Evolutionary conservation across 2,113 vertebrate genomes (phyloP).

Genomic region (Rhinopomastus cyanomelas): DNA sequence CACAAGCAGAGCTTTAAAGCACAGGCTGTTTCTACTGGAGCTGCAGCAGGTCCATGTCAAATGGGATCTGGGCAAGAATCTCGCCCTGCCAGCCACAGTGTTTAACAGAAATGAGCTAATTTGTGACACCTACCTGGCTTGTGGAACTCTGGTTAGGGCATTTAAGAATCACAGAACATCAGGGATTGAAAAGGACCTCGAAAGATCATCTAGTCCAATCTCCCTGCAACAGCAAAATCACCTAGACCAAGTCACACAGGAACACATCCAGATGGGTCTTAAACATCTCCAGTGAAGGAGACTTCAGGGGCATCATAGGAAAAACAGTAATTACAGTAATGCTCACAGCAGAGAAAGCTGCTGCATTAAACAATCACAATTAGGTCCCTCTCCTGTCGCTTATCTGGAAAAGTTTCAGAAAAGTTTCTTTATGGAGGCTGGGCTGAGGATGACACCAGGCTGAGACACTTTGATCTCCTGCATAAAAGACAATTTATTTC

Average conservation of each 20-base stretch:
- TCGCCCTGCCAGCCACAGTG: neutral
- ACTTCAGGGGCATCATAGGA: neutral
- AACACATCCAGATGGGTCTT: too few species aligned
- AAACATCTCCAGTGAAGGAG: too few species aligned
- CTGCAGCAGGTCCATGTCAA: neutral
- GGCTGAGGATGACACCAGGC: neutral
- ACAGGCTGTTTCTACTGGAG: neutral
- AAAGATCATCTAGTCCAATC: too few species aligned
- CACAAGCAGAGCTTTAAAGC: neutral
- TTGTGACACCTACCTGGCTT: neutral
- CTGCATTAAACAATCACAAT: neutral
- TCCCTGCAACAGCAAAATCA: too few species aligned
- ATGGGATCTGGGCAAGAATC: neutral
- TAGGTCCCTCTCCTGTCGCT: neutral
- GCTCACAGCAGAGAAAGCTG: neutral
- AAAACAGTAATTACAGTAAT: neutral
- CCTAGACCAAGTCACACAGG: too few species aligned
- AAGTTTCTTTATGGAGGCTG: neutral
- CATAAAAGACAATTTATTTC: conserved; percentile 66
- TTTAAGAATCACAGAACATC: too few species aligned
- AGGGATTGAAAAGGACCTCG: too few species aligned
- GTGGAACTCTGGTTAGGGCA: neutral
- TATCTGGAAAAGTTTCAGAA: neutral
- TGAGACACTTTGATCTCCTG: conserved; percentile 20
- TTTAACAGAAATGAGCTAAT: neutral